Evolutionary conservation across 2,888 invertebrate species (phyloP).

Genomic region (Epistrophella euchroma): DNA sequence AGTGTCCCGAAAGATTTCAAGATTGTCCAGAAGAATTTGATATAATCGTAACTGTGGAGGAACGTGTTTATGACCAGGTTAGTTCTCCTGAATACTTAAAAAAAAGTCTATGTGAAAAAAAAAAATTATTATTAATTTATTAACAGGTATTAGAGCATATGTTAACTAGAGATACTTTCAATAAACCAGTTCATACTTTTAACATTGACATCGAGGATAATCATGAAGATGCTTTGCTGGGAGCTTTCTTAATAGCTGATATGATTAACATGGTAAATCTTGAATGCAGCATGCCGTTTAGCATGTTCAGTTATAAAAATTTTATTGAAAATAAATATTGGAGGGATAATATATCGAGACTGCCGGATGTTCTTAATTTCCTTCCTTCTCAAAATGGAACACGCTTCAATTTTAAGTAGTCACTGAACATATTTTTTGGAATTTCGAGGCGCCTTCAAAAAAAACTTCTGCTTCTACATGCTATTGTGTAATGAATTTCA

Average conservation of each 20-base stretch:
- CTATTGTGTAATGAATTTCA: background rate
- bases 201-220: conserved; percentile 99
- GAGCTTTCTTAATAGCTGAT: conserved; percentile 98
- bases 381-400: background rate
- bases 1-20: conserved; percentile 97
- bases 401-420: background rate
- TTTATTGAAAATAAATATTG: conserved; percentile 23
- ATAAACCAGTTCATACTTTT: conserved; percentile 97
- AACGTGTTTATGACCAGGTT: conserved; percentile 97
- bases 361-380: conserved; percentile 3
- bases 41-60: conserved; percentile 98
- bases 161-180: conserved; percentile 91
- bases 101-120: background rate
- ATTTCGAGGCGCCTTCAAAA: no score
- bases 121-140: conserved; percentile 84
- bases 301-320: conserved; percentile 2
- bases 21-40: conserved; percentile 94
- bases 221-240: conserved; percentile 99
- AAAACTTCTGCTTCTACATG: no score
- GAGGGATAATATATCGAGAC: background rate
- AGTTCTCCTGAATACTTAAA: background rate
- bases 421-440: background rate
- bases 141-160: conserved; percentile 98
- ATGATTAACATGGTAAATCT: conserved; percentile 92
- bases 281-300: background rate